Percentiles rank a stretch among this genome's conserved stretches.
Evolutionary conservation across 1,140 invertebrate species (phyloP).

Genomic region (Drosophila erecta): DNA sequence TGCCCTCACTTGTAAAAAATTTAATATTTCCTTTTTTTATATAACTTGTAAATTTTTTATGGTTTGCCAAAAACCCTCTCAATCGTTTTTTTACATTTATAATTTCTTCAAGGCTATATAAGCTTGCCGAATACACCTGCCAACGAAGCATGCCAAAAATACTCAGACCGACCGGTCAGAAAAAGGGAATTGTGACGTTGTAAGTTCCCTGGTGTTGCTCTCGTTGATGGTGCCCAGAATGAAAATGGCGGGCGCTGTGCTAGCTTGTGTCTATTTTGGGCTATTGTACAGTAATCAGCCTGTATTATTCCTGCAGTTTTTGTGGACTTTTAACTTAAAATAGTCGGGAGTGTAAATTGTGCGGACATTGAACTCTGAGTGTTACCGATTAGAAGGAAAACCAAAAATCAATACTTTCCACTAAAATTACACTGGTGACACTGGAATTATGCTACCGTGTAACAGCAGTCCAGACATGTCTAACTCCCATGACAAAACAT

Average conservation of each 20-base stretch:
- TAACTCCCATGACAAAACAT: too few species aligned
- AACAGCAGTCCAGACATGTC: too few species aligned
- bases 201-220: constrained; percentile 35
- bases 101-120: too few species aligned
- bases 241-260: constrained; percentile 68
- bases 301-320: constrained; percentile 1
- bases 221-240: constrained; percentile 62
- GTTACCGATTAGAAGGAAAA: constrained; percentile 14
- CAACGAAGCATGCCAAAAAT: constrained; percentile 76
- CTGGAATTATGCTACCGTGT: constrained; percentile 41
- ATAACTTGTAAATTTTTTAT: too few species aligned
- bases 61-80: too few species aligned
- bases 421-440: constrained; percentile 30
- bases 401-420: constrained; percentile 59
- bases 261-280: constrained; percentile 37
- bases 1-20: too few species aligned
- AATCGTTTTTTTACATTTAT: too few species aligned
- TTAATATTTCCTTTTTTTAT: too few species aligned
- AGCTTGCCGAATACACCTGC: constrained; percentile 21
- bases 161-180: constrained; percentile 52
- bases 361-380: neutral
- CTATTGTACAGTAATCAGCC: constrained; percentile 46
- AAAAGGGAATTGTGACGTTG: constrained; percentile 1
- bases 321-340: neutral
- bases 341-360: constrained; percentile 13